Evolutionary conservation across 1,140 invertebrate genomes (phyloP).

Genomic region (Hylaeus volcanicus): DNA sequence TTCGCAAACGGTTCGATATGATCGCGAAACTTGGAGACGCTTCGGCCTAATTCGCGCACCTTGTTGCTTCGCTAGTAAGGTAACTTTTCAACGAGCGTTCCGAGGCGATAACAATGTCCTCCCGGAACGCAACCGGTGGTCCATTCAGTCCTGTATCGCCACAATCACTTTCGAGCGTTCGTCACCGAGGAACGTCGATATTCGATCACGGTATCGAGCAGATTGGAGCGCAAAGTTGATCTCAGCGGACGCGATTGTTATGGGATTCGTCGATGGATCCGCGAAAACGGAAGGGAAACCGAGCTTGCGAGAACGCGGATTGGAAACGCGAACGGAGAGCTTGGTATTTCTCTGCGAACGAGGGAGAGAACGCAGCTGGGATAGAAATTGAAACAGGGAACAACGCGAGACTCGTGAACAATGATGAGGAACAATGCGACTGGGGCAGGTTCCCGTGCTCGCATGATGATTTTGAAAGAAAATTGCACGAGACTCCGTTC

Average conservation of each 20-base stretch:
- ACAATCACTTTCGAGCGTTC: conserved; percentile 26
- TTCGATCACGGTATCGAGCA: conserved; percentile 1
- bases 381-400: not conserved
- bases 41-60: not conserved
- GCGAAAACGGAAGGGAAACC: not conserved
- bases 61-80: not conserved
- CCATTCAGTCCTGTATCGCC: conserved; percentile 34
- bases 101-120: conserved; percentile 42
- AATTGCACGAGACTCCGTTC: not conserved
- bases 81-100: not conserved
- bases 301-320: too few species aligned
- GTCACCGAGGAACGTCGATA: conserved; percentile 18
- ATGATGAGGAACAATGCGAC: not conserved
- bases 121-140: conserved; percentile 37
- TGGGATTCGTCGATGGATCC: not conserved
- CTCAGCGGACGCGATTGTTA: not conserved
- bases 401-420: not conserved
- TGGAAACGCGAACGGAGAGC: not conserved
- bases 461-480: conserved; percentile 7
- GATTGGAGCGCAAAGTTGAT: not conserved
- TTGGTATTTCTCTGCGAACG: too few species aligned
- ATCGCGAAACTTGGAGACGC: too few species aligned
- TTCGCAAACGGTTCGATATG: too few species aligned
- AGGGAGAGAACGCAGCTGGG: too few species aligned
- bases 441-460: too few species aligned